Evolutionary conservation across 1,140 invertebrate species (phyloP).

Genomic region (Bathynomus jamesi): DNA sequence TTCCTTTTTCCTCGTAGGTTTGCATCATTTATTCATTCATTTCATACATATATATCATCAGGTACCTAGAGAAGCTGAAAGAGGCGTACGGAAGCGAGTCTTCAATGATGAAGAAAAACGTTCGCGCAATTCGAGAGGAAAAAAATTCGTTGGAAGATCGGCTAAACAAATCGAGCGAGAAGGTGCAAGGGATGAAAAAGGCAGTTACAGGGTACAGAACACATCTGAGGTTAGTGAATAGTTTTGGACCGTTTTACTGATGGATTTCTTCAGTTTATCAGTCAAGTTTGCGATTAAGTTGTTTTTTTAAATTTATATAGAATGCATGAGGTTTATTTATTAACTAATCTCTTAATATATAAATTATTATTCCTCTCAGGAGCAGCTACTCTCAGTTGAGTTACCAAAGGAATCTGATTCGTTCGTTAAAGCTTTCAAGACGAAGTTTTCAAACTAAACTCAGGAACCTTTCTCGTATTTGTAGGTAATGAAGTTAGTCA

Average conservation of each 20-base stretch:
- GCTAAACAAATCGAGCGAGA: not conserved
- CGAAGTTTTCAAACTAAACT: not conserved
- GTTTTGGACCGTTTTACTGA: not conserved
- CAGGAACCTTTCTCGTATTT: not conserved
- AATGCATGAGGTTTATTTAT: not conserved
- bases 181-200: not conserved
- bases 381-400: not conserved
- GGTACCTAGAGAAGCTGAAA: not conserved
- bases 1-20: no score
- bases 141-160: not conserved
- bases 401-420: not conserved
- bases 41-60: no score
- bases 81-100: not conserved
- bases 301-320: not conserved
- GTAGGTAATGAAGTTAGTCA: no score
- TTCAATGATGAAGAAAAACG: not conserved
- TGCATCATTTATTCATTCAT: no score
- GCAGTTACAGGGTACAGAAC: not conserved
- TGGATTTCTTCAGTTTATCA: not conserved
- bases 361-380: not conserved
- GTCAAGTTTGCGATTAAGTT: not conserved
- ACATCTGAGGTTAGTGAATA: not conserved
- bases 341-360: not conserved
- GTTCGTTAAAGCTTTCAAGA: not conserved
- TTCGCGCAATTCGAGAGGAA: not conserved